phyloP scores from a whole-genome alignment of 2,888 invertebrate species.

The Drosophila subquinaria region DNA sequence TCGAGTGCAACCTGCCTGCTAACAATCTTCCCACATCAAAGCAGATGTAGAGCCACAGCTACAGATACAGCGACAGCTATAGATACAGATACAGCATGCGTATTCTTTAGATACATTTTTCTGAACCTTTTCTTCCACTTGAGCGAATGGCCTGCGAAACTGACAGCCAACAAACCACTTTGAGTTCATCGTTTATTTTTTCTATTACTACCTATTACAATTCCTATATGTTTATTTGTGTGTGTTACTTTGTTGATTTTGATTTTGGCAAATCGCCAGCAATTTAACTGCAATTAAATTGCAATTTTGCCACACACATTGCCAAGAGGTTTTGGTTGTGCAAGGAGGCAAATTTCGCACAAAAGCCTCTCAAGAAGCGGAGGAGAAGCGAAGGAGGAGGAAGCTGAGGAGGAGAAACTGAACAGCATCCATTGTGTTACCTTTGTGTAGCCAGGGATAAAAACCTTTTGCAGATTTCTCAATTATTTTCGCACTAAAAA shows the following conservation, averaged over 20 bases:
- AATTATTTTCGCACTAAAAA: slow-evolving; percentile 80
- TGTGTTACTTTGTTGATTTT: slow-evolving; percentile 59
- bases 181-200: slow-evolving; percentile 32
- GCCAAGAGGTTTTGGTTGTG: slow-evolving; percentile 21
- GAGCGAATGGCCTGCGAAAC: slow-evolving; percentile 76
- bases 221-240: slow-evolving; percentile 20
- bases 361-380: slow-evolving; percentile 46
- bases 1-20: slow-evolving; percentile 63
- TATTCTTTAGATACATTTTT: slow-evolving; percentile 65
- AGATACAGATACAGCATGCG: slow-evolving; percentile 28
- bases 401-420: background rate
- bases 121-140: slow-evolving; percentile 77
- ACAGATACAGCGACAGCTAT: slow-evolving; percentile 28
- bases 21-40: slow-evolving; percentile 26
- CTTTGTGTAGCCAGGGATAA: slow-evolving; percentile 58
- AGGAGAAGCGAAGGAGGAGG: slow-evolving; percentile 4
- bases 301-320: slow-evolving; percentile 73
- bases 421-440: slow-evolving; percentile 51
- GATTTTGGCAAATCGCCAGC: slow-evolving; percentile 73
- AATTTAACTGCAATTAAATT: slow-evolving; percentile 83
- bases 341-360: slow-evolving; percentile 54
- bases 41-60: slow-evolving; percentile 16
- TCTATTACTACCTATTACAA: slow-evolving; percentile 6
- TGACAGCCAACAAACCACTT: slow-evolving; percentile 43
- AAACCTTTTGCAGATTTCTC: slow-evolving; percentile 67